These are phyloP conservation scores for Ivindomyrus marchei DNA, from an alignment of 2,113 vertebrate genomes.

Conservation along the genomic window DNA sequence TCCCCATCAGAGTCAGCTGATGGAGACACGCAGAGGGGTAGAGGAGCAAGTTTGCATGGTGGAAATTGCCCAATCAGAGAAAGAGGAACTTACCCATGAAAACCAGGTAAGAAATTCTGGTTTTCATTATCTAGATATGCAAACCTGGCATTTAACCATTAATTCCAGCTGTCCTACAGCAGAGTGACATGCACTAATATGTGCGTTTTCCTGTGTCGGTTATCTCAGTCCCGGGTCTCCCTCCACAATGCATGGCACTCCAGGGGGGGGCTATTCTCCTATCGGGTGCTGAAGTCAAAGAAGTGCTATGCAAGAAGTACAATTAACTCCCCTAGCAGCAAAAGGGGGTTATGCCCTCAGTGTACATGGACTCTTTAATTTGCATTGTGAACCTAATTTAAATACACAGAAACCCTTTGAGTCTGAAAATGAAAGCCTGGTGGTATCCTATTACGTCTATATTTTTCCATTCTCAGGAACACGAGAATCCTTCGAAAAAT, in stretches of 20 bases:
- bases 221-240: background rate
- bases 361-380: background rate
- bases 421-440: background rate
- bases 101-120: conserved; percentile 40
- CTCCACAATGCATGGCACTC: background rate
- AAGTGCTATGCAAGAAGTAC: background rate
- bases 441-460: background rate
- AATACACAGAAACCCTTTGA: background rate
- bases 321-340: background rate
- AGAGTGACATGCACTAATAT: background rate
- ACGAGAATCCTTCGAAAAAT: background rate
- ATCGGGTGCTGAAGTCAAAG: background rate
- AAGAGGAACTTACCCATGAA: conserved; percentile 38
- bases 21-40: conserved; percentile 22
- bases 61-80: conserved; percentile 25
- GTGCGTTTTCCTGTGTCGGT: background rate
- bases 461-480: background rate
- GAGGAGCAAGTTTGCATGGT: conserved; percentile 32
- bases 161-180: background rate
- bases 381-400: background rate
- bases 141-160: background rate
- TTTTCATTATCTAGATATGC: background rate
- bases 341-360: background rate
- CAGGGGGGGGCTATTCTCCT: background rate
- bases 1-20: conserved; percentile 39